Conservation (phyloP, 2,888 invertebrate species). For the Hydrotaea diabolus region DNA sequence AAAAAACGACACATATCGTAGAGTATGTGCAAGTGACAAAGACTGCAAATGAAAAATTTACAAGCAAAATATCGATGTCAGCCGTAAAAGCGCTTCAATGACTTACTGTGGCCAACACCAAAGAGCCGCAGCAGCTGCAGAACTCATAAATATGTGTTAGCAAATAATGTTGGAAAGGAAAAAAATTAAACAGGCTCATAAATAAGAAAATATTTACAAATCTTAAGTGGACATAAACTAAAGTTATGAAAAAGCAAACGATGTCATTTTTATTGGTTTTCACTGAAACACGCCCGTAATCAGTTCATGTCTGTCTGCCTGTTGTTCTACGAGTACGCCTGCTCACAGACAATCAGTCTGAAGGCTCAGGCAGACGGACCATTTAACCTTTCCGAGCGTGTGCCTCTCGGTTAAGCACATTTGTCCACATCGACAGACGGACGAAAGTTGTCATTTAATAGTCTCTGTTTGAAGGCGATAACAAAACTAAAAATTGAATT, state of each 20-base stretch:
- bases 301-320: not conserved
- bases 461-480: not conserved
- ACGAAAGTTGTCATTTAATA: not conserved
- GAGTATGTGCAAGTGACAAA: not conserved
- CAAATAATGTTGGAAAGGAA: not conserved
- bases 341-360: not conserved
- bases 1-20: too few relatives aligned
- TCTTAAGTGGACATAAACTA: not conserved
- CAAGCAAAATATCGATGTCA: not conserved
- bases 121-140: not conserved
- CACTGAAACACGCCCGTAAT: not conserved
- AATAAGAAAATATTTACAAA: conserved; percentile 11
- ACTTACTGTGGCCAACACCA: not conserved
- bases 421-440: not conserved
- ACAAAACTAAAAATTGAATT: not conserved
- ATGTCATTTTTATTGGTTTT: not conserved
- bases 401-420: not conserved
- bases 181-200: not conserved
- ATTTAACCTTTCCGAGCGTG: conserved; percentile 42
- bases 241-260: not conserved
- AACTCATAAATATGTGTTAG: too few relatives aligned
- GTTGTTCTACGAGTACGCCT: not conserved
- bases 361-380: not conserved
- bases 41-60: not conserved
- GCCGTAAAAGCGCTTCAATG: not conserved